Base-by-base conservation (phyloP, 2,113 vertebrate species). In the Alethe castanea region DNA sequence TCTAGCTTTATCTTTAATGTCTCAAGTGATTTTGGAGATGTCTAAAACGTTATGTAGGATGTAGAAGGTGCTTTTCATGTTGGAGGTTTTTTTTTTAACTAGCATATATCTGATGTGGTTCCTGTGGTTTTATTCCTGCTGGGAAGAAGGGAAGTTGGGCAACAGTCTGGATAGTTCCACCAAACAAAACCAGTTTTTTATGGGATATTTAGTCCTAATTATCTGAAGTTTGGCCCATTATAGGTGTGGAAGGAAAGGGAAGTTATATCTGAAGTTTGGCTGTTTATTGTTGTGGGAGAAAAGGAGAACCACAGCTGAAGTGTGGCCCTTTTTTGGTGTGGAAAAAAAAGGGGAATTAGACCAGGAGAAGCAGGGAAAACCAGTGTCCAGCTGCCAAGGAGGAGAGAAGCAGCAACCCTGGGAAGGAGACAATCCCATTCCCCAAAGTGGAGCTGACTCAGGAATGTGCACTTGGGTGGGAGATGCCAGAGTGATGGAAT, bases 361-460 rank as follows among this genome's bases (percentile, higher is more conserved):
- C 7, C 19, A 29, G 31, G 24, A 83, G 25, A 59, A 79, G 18
- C 2, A 45, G 61, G 16, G 64, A n/a, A 83, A 72, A 9, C 0
- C 36, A 44, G 28, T 28, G 8, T n/a, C 5, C 26, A 29, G 24
- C 14, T 90, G 11, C 9, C 29, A 54, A 31, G 14, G 24, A 42
- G 29, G 40, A 57, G 42, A 82, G 47, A 25, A 80, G 54, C 45
- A 52, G 78, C 42, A 59, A 0, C 19, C 3, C 31, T 82, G 47
- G 47, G 47, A 22, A 53, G n/a, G 61, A 59, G 17, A 28, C 42
- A 74, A 19, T 42, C 19, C 45, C 9, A 8, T 17, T 61, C 20
- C 25, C 36, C 2, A 1, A 14, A 67, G 26, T 19, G 61, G 10
- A 1, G 1, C 8, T 33, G 14, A 14, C 14, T 62, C 50, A n/a